Percentiles rank a stretch among this genome's conserved stretches.
Evolutionary conservation across 2,888 invertebrate species (phyloP).

Genomic region (Drosophila hawaiiensis): DNA sequence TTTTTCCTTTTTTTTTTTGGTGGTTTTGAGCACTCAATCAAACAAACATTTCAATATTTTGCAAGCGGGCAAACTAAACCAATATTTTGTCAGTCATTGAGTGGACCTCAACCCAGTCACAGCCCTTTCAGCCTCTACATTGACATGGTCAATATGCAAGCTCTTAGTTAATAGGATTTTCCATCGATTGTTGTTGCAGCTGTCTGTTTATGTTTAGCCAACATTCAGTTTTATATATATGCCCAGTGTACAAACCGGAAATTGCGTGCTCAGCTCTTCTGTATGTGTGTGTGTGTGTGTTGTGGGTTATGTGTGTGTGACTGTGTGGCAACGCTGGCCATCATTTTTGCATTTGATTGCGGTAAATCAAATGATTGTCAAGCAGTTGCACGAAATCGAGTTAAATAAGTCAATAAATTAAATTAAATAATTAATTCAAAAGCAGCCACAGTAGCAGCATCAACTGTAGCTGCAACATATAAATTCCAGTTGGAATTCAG

Average conservation of each 20-base stretch:
- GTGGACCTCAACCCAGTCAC: slow-evolving; percentile 1
- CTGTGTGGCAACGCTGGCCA: slow-evolving; percentile 24
- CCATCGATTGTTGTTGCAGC: slow-evolving; percentile 20
- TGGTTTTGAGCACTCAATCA: slow-evolving; percentile 47
- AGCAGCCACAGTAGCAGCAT: slow-evolving; percentile 15
- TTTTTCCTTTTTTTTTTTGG: slow-evolving; percentile 7
- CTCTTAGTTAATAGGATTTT: slow-evolving; percentile 62
- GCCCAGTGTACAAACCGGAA: slow-evolving; percentile 47
- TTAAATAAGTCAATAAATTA: slow-evolving; percentile 64
- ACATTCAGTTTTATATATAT: slow-evolving; percentile 15
- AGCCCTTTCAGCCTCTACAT: neutral
- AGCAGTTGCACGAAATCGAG: slow-evolving; percentile 50
- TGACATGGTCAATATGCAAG: slow-evolving; percentile 16
- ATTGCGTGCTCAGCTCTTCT: slow-evolving; percentile 52
- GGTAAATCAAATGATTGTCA: slow-evolving; percentile 49
- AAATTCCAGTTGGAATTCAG: slow-evolving; percentile 21
- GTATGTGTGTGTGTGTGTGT: slow-evolving; percentile 5
- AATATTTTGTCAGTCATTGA: slow-evolving; percentile 53
- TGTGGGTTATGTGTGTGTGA: neutral
- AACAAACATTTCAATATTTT: slow-evolving; percentile 69
- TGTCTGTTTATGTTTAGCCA: slow-evolving; percentile 15
- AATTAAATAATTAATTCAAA: slow-evolving; percentile 63
- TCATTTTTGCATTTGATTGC: slow-evolving; percentile 41
- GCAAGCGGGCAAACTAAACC: slow-evolving; percentile 46
- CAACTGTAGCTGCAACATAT: slow-evolving; percentile 12